Evolutionary conservation across 64 coral and sea anemone genomes (phyloP).

Genomic region (Montipora cactus): DNA sequence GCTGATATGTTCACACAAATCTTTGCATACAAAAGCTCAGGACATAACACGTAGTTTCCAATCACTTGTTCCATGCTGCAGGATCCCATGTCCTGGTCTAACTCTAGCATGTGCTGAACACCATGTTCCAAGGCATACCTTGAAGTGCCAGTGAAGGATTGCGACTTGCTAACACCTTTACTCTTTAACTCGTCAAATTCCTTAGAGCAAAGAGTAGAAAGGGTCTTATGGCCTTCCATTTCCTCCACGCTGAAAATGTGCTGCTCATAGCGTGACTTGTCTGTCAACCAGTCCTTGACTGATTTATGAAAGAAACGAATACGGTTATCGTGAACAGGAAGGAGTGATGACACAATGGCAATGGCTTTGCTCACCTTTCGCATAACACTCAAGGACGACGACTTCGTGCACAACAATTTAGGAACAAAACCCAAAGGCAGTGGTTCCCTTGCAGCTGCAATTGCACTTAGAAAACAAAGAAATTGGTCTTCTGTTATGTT

Average conservation of each 20-base stretch:
- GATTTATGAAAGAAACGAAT: slow-evolving; percentile 26
- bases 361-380: neutral
- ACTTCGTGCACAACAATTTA: neutral
- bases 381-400: neutral
- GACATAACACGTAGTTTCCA: no score
- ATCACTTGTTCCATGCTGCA: no score
- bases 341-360: neutral
- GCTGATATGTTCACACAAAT: no score
- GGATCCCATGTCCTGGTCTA: no score
- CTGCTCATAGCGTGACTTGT: neutral
- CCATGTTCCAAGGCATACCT: no score
- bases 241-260: neutral
- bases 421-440: neutral
- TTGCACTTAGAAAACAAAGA: neutral
- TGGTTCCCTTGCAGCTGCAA: neutral
- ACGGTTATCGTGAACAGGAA: slow-evolving; percentile 1
- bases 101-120: no score
- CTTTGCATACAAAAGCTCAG: no score
- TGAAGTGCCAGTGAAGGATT: neutral
- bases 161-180: neutral
- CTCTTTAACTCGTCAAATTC: neutral
- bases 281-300: slow-evolving; percentile 18
- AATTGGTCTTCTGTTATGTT: neutral
- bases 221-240: neutral
- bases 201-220: slow-evolving; percentile 2